Evolutionary conservation across 2,113 vertebrate genomes (phyloP).

Genomic region (Nothoprocta pentlandii): DNA sequence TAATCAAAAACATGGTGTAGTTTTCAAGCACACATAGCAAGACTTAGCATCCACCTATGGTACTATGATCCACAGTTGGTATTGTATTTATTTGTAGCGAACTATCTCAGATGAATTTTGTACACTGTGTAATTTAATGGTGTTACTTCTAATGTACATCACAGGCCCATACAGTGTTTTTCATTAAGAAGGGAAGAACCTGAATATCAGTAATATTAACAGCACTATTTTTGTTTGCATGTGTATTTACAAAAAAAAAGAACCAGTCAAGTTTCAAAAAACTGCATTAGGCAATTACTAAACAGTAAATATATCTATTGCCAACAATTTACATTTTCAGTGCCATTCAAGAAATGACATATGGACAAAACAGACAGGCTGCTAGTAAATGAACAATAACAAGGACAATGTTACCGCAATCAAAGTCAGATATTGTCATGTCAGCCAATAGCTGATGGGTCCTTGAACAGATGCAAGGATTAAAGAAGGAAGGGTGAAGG

Average conservation of each 20-base stretch:
- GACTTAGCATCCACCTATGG: background rate
- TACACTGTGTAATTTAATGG: background rate
- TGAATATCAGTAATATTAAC: background rate
- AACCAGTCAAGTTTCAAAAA: background rate
- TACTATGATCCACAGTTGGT: background rate
- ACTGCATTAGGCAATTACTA: background rate
- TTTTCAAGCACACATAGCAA: background rate
- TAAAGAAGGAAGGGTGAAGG: background rate
- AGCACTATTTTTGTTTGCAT: background rate
- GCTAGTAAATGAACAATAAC: background rate
- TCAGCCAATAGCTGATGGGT: background rate
- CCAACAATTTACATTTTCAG: background rate
- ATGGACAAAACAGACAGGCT: background rate
- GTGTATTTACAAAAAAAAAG: background rate
- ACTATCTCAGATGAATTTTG: background rate
- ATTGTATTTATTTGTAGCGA: fast-evolving
- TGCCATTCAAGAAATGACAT: background rate
- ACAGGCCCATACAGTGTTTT: background rate
- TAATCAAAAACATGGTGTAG: background rate
- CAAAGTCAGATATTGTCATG: background rate
- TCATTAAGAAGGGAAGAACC: background rate
- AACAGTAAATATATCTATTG: background rate
- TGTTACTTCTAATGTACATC: background rate
- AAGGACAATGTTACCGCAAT: background rate
- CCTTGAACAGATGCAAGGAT: background rate